These are phyloP conservation scores for Spilogale gracilis DNA, from an alignment of 2,113 vertebrate genomes.

Conservation along the genomic window DNA sequence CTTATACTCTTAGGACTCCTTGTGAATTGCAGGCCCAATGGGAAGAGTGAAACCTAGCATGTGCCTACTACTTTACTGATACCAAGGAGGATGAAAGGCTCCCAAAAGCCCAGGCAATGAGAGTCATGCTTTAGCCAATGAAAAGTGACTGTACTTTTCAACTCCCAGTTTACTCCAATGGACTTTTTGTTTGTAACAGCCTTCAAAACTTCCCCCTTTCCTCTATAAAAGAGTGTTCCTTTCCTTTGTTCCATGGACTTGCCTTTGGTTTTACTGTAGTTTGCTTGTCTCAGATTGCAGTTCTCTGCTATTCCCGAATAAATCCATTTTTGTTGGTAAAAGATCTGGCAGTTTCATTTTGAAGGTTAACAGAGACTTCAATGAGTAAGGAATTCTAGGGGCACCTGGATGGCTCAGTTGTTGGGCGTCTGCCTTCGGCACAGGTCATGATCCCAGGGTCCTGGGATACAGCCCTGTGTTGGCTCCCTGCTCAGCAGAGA, in stretches of 20 bases:
- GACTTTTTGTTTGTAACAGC: neutral
- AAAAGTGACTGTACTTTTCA: neutral
- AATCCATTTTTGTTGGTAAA: neutral
- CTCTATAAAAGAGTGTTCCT: neutral
- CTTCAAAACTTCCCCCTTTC: neutral
- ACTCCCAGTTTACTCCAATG: neutral
- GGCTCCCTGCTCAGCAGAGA: too few species aligned
- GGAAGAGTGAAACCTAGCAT: neutral
- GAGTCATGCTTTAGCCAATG: neutral
- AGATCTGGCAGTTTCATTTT: neutral
- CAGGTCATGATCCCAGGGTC: too few species aligned
- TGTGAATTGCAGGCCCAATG: neutral
- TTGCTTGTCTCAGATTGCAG: neutral
- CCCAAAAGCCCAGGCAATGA: neutral
- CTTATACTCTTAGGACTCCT: neutral
- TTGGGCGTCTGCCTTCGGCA: too few species aligned
- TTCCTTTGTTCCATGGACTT: neutral
- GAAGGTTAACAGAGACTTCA: neutral
- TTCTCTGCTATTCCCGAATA: neutral
- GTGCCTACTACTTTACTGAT: neutral
- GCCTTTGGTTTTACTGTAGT: neutral
- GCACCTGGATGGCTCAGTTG: too few species aligned
- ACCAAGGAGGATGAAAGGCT: neutral
- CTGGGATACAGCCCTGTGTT: too few species aligned
- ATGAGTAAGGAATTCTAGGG: neutral